phyloP scores from a whole-genome alignment of 2,888 invertebrate genomes.

The Pseudolycoriella hygida region DNA sequence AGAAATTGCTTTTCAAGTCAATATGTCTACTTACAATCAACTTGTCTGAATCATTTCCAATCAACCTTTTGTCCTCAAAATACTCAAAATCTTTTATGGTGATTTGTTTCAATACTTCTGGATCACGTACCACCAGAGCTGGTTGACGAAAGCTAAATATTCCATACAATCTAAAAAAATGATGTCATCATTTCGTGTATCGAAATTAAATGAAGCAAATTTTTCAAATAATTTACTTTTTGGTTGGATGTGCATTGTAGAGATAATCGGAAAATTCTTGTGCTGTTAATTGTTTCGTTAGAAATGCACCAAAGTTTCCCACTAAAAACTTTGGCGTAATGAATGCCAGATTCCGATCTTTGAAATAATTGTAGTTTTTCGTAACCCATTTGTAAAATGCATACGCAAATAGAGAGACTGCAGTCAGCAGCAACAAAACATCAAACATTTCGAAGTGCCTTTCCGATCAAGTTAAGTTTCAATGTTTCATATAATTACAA shows the following conservation, averaged over 20 bases:
- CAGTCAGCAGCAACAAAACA: too few relatives aligned
- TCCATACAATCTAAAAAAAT: slow-evolving; percentile 19
- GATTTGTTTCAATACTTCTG: slow-evolving; percentile 17
- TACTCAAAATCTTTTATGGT: slow-evolving; percentile 9
- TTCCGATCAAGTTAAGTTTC: too few relatives aligned
- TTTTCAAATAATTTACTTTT: background rate
- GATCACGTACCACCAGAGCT: slow-evolving; percentile 26
- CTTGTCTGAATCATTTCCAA: slow-evolving; percentile 6
- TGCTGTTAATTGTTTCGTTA: background rate
- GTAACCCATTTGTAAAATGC: slow-evolving; percentile 3
- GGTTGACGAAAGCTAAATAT: slow-evolving; percentile 22
- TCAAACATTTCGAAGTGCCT: too few relatives aligned
- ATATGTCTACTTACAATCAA: slow-evolving; percentile 4
- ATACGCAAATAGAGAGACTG: background rate
- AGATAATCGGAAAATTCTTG: background rate
- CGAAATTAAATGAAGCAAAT: background rate
- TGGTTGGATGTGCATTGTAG: background rate
- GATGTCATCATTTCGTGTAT: background rate
- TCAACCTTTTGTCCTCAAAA: slow-evolving; percentile 6
- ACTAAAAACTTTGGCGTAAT: background rate
- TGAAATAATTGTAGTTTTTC: background rate
- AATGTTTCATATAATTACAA: too few relatives aligned
- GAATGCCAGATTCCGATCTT: background rate
- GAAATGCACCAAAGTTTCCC: background rate
- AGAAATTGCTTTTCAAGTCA: too few relatives aligned